Evolutionary conservation across 2,888 invertebrate species (phyloP).

Genomic region (Dysmachus trigonus): DNA sequence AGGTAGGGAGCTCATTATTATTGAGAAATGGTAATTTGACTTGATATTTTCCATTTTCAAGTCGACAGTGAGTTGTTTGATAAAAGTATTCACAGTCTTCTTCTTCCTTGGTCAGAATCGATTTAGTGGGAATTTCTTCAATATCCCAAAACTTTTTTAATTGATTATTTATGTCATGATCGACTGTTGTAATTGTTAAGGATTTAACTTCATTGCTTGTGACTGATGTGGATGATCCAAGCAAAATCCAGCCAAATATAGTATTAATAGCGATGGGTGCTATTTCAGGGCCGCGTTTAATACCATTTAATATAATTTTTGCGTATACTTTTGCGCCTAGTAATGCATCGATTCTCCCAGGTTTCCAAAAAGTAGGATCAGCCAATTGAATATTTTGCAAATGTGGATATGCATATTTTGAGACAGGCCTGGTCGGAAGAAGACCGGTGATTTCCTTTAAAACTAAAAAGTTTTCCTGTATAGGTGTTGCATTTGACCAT

Average conservation of each 20-base stretch:
- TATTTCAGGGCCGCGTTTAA: not conserved
- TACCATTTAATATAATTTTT: not conserved
- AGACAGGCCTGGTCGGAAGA: not conserved
- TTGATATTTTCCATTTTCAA: not conserved
- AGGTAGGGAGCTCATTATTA: not conserved
- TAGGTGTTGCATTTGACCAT: no score
- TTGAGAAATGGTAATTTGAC: not conserved
- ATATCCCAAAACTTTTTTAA: not conserved
- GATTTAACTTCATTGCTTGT: not conserved
- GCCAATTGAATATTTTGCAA: not conserved
- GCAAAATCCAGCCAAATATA: not conserved
- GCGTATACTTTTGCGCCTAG: not conserved
- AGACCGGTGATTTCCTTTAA: not conserved
- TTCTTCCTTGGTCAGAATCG: not conserved
- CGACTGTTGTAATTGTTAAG: not conserved
- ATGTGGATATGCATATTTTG: not conserved
- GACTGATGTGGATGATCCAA: not conserved
- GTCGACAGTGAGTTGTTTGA: not conserved
- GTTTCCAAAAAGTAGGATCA: not conserved
- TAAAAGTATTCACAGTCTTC: not conserved
- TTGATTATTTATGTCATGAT: not conserved
- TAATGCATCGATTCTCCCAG: not conserved
- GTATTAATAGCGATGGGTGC: not conserved
- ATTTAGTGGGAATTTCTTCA: not conserved
- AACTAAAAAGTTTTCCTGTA: not conserved